These are phyloP conservation scores for Oxyscelio sp. DNA, from an alignment of 2,888 invertebrate species.

Conservation along the genomic window DNA sequence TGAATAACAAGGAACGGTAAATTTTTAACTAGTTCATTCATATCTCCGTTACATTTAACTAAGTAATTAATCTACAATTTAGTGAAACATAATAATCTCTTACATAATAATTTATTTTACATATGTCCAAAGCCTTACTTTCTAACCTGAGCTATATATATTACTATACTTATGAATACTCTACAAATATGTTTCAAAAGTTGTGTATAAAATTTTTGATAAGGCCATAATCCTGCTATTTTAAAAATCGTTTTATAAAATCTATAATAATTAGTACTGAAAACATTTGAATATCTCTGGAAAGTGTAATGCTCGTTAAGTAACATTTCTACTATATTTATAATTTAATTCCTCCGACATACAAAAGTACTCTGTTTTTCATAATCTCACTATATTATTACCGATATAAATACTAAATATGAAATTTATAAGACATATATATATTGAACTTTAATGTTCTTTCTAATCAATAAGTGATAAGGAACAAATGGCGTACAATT, in stretches of 20 bases:
- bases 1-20: conserved; percentile 11
- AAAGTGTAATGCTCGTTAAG: background rate
- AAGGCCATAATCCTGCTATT: background rate
- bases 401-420: no score
- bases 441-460: no score
- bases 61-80: conserved; percentile 4
- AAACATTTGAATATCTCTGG: background rate
- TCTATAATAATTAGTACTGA: background rate
- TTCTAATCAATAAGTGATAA: no score
- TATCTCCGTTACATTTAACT: background rate
- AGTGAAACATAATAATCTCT: background rate
- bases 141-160: background rate
- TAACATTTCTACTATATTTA: background rate
- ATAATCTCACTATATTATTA: no score
- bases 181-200: background rate
- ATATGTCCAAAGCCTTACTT: no score
- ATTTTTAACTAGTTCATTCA: background rate
- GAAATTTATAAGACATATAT: no score
- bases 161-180: background rate
- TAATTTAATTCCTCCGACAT: no score
- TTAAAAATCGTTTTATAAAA: background rate
- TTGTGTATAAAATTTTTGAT: background rate
- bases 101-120: no score
- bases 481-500: no score
- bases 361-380: no score